Evolutionary conservation across 1,140 invertebrate genomes (phyloP), one percentile per base, ranked within the genome.

Genomic region (Euura lappo): DNA sequence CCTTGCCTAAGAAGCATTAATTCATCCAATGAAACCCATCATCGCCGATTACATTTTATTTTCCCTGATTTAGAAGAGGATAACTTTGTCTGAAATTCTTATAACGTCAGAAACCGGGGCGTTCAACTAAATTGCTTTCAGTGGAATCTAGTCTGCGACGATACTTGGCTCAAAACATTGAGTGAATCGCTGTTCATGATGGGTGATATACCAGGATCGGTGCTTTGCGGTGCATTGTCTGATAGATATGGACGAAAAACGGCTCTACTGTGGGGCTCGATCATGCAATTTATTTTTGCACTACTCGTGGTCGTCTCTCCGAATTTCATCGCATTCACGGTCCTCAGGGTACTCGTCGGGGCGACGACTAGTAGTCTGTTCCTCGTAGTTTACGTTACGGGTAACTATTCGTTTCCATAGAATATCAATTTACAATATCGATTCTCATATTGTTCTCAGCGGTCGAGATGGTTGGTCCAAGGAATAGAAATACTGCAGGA

Each of bases 181-280:
- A 91, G 93, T 6, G 94, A 96, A 83, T 91, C 94, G 2, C 79
- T 95, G 65, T 95, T 95, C 83, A 96, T 97, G 94, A 84, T 93
- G 74, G 95, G 95, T 72, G 93, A 95, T 65, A 90, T 96, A 79
- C 76, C 94, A 75, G 94, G 95, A 28, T 94, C 94, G 67, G 90
- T 96, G 47, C 84, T 94, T 45, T 94, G 96, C 81, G 94, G 95
- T 11, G 91, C 93, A 75, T 84, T 96, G 68, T 94, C 95, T 2
- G 95, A 97, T 84, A 94, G 92, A 80, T 92, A 89, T 84, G 94
- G 94, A 65, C 88, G 94, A 13, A 92, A 92, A 84, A 90, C 90
- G 69, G 92, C 92, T 77, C 93, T 95, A 81, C 92, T 94, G 79
- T 82, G 92, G 72, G 92, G 92, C 70, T 83, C 94, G 75, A 89